Percentiles rank a stretch among this genome's conserved stretches.
Evolutionary conservation across 2,113 vertebrate species (phyloP).

Genomic region (Micronycteris hirsuta): DNA sequence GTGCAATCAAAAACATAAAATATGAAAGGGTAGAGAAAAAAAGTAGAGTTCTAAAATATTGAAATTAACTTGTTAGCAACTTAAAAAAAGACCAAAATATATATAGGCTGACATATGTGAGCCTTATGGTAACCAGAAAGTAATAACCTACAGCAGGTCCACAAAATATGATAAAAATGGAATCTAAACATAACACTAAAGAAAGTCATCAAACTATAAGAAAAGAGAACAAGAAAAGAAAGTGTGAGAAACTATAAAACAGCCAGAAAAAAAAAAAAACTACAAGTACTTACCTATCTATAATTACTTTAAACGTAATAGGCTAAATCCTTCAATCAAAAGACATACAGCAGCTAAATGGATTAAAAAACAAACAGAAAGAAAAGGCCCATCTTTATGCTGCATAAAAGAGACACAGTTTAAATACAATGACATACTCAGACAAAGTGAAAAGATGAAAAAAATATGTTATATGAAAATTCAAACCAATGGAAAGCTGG

Average conservation of each 20-base stretch:
- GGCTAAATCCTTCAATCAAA: not conserved
- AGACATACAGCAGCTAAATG: not conserved
- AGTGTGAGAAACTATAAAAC: not conserved
- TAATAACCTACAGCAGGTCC: not conserved
- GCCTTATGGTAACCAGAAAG: not conserved
- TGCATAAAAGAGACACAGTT: no score
- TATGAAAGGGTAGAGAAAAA: not conserved
- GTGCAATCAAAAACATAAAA: not conserved
- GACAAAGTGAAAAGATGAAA: not conserved
- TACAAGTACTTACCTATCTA: not conserved
- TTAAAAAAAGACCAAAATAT: not conserved
- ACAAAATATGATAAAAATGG: not conserved
- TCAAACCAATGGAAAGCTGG: not conserved
- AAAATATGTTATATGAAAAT: not conserved
- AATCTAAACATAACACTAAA: not conserved
- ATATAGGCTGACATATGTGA: not conserved
- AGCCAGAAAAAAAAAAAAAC: not conserved
- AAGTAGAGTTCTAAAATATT: not conserved
- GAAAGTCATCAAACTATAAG: not conserved
- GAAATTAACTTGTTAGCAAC: not conserved
- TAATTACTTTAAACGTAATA: not conserved
- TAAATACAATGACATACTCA: no score
- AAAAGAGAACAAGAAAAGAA: not conserved
- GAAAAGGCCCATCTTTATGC: not conserved
- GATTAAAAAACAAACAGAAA: not conserved